Evolutionary conservation across 2,113 vertebrate genomes (phyloP), one percentile per base, ranked within the genome.

Genomic region (Talpa occidentalis): DNA sequence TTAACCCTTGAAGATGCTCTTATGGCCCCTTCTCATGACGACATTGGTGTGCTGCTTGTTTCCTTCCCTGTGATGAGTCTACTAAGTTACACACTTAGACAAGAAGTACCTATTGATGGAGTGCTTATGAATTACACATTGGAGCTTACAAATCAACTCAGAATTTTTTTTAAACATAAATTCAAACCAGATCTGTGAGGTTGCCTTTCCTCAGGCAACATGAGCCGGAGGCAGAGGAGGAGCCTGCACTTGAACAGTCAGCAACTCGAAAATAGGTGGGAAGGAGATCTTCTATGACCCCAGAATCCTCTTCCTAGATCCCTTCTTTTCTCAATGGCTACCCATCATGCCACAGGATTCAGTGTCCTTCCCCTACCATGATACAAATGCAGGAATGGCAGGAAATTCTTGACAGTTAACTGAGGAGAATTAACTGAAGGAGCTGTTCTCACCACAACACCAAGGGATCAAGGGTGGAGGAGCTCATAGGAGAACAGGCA

Each of bases 111-210:
- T 62, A 66, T 56, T 49, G 93, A 93, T 59, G 83, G 83, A 92
- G 59, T 90, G 86, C 42, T 93, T 87, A 95, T 94, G 87, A 93
- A 88, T 91, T 89, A 88, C 93, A 97, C 91, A 95, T 87, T 95
- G 86, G 83, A 81, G 66, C 42, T 56, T 96, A 70, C 81, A 92
- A 93, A 93, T 95, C 91, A 94, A 91, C 91, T 95, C 21, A 22
- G 54, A 73, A 44, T 30, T 88, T 88, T 79, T 94, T 86, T 88
- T 19, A 26, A 80, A 95, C 56, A 73, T 67, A 88, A 96, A 96
- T 95, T 93, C 94, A 91, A 96, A 96, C 91, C 94, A 95, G 95
- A 91, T 95, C 91, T 94, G 37, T 5, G 24, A 95, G 70, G 66
- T 54, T 11, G 59, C 59, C 35, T 67, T 95, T 83, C 26, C 60